Evolutionary conservation across 2,888 invertebrate species (phyloP).

Genomic region (Lamellibrachia satsuma): DNA sequence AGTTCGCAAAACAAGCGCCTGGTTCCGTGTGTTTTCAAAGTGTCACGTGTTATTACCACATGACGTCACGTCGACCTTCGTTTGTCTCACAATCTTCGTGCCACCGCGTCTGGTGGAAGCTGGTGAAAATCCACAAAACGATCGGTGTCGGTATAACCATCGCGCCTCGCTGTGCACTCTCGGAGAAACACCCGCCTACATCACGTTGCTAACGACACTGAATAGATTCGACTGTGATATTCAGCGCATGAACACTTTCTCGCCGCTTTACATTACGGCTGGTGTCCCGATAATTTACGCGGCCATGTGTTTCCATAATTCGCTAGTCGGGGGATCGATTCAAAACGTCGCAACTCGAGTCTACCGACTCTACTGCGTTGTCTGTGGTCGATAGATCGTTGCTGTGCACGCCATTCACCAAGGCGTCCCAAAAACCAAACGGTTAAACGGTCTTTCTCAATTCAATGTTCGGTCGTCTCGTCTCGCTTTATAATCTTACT

Average conservation of each 20-base stretch:
- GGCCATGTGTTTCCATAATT: neutral
- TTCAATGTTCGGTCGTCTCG: too few relatives aligned
- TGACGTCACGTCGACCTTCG: too few relatives aligned
- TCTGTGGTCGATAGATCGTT: too few relatives aligned
- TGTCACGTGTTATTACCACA: too few relatives aligned
- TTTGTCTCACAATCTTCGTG: neutral
- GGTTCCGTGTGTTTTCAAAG: too few relatives aligned
- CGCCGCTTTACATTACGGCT: neutral
- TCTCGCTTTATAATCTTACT: too few relatives aligned
- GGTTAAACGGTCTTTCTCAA: too few relatives aligned
- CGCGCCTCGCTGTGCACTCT: neutral
- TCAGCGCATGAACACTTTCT: neutral
- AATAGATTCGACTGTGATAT: neutral
- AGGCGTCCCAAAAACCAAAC: too few relatives aligned
- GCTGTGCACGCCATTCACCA: too few relatives aligned
- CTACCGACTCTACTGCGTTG: neutral
- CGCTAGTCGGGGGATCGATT: neutral
- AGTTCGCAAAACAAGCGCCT: too few relatives aligned
- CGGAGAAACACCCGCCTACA: neutral
- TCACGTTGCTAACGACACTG: neutral
- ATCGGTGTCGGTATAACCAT: neutral
- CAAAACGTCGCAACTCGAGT: neutral
- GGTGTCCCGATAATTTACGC: neutral
- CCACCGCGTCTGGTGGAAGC: neutral
- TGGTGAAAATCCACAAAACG: neutral